Base-by-base conservation (phyloP, 2,888 invertebrate species). In the Amiota mariae region DNA sequence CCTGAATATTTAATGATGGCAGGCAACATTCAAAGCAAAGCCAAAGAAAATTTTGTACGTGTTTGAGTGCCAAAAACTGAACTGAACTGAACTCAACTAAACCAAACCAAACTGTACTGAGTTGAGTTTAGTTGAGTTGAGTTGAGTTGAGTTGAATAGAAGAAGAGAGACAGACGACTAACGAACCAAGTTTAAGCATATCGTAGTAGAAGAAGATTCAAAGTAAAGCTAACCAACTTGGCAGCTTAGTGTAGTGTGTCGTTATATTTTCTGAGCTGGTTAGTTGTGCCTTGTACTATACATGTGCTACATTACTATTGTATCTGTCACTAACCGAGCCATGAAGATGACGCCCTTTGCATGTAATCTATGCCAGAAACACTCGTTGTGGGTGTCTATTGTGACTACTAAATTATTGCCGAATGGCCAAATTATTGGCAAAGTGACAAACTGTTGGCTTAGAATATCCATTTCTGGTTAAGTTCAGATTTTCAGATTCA, bases 1-100 rank as follows among this genome's bases (percentile, higher is more conserved):
- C 86, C 86, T 86, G 87, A 84, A 87, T 86, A 82, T 84, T 85
- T 87, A 86, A 87, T 87, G 86, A 86, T 80, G 67, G 54, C 80
- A 78, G 78, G 74, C 73, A 80, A 24, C 48, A 72, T 54, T 18
- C 24, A 67, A 59, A 48, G n/a, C 36, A 36, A 36, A 24, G 24
- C 24, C 24, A 64, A 70, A 63, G 57, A 57, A 72, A 57, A 36
- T 72, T 24, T 18, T 68, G 82, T 79, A 85, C 84, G 86, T 85
- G 86, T 85, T 82, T 74, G 82, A 85, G 85, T 86, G 85, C 84
- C 85, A 86, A 81, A 77, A 68, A 68, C 24, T 13, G 54, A 20
- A 11, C n/a, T n/a, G n/a, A n/a, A n/a, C n/a, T n/a, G n/a, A n/a
- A n/a, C n/a, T n/a, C n/a, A n/a, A n/a, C 24, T 18, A 2, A 15